phyloP scores from a whole-genome alignment of 1,140 invertebrate species.

The Caenorhabditis brenneri region DNA sequence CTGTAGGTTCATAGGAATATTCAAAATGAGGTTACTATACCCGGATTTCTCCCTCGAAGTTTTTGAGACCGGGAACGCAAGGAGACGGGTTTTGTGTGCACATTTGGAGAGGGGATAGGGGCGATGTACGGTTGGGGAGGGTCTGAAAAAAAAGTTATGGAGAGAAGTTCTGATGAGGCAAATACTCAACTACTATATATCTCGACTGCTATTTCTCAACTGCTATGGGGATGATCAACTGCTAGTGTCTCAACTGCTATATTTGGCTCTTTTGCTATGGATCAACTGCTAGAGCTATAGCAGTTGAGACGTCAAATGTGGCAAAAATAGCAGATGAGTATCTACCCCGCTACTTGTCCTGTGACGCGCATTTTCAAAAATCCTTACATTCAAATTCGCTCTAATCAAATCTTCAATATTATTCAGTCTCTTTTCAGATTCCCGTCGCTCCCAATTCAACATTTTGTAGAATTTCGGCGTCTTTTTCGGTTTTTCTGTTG shows the following conservation, averaged over 20 bases:
- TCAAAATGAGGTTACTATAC: background rate
- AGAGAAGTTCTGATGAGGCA: too few species aligned
- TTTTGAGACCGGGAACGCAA: background rate
- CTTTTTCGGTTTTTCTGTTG: background rate
- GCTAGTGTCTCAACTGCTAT: too few species aligned
- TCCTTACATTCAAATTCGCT: slow-evolving; percentile 7
- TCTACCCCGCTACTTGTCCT: too few species aligned
- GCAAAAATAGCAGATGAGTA: too few species aligned
- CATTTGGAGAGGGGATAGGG: background rate
- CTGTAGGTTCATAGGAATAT: background rate
- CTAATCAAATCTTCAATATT: background rate
- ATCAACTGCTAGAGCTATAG: too few species aligned
- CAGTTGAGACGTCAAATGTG: too few species aligned
- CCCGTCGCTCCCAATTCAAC: slow-evolving; percentile 1
- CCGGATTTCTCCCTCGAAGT: slow-evolving; percentile 32
- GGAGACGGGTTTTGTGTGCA: background rate
- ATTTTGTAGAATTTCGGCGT: slow-evolving; percentile 15
- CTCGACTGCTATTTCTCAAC: too few species aligned
- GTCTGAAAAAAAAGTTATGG: too few species aligned
- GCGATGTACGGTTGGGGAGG: slow-evolving; percentile 12
- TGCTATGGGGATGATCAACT: too few species aligned
- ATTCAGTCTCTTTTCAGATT: background rate
- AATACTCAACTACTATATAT: too few species aligned
- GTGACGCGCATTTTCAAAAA: background rate
- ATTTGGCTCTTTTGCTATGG: too few species aligned